These are phyloP conservation scores for Amblyopsis rosae DNA, from an alignment of 2,113 vertebrate species.

Conservation along the genomic window DNA sequence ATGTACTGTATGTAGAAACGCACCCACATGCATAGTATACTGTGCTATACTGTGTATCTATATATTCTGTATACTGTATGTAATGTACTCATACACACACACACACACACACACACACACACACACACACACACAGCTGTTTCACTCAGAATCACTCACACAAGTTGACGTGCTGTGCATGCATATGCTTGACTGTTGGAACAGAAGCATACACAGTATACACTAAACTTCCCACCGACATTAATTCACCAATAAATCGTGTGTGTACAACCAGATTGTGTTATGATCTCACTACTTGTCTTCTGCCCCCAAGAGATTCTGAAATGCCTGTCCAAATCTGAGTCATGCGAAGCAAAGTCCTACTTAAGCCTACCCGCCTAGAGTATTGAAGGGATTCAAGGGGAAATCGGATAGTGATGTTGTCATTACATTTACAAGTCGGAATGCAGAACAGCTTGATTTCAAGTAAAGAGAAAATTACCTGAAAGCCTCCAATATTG, in stretches of 20 bases:
- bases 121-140: background rate
- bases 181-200: background rate
- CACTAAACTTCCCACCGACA: slow-evolving; percentile 3
- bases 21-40: background rate
- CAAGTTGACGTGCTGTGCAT: slow-evolving; percentile 19
- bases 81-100: background rate
- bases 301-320: slow-evolving; percentile 37
- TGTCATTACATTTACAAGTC: slow-evolving; percentile 59
- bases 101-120: background rate
- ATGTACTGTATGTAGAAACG: slow-evolving; percentile 1
- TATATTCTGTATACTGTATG: too few species aligned
- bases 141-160: background rate
- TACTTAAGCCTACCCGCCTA: slow-evolving; percentile 40
- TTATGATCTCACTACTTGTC: slow-evolving; percentile 32
- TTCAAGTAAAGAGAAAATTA: slow-evolving; percentile 42
- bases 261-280: slow-evolving; percentile 47
- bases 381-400: slow-evolving; percentile 53
- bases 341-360: slow-evolving; percentile 64
- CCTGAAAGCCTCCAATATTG: slow-evolving; percentile 9
- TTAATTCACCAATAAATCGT: slow-evolving; percentile 22
- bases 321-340: slow-evolving; percentile 54
- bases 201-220: background rate
- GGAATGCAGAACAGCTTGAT: slow-evolving; percentile 44
- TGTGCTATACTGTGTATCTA: too few species aligned
- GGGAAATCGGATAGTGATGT: slow-evolving; percentile 61